Percentiles rank a stretch among this genome's conserved stretches.
Conservation (phyloP, 2,888 invertebrate species). For the Zele albiditarsus region DNA sequence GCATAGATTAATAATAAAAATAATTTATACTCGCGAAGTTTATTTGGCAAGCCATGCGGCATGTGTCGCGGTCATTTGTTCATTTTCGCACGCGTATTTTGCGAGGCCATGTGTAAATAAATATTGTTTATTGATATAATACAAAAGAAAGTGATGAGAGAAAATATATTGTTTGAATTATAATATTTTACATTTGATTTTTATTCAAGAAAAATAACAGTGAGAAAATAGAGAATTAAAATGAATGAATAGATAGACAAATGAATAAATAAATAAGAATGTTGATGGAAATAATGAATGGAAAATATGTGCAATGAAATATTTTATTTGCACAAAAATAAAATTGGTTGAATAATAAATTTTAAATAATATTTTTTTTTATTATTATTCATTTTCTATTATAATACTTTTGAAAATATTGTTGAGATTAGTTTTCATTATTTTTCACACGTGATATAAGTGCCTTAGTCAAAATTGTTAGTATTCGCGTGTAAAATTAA, state of each 20-base stretch:
- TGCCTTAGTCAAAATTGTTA: slow-evolving; percentile 49
- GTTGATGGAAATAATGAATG: neutral
- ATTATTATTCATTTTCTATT: slow-evolving; percentile 4
- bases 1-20: neutral
- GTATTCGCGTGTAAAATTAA: slow-evolving; percentile 36
- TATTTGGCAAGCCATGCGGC: slow-evolving; percentile 73
- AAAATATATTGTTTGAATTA: no score
- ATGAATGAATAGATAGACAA: no score
- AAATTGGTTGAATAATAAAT: no score
- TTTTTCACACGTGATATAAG: slow-evolving; percentile 45
- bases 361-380: neutral
- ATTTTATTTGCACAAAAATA: no score
- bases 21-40: slow-evolving; percentile 64
- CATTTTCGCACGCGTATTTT: slow-evolving; percentile 72
- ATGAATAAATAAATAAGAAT: no score
- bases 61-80: slow-evolving; percentile 73
- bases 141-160: neutral
- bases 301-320: no score
- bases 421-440: neutral
- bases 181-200: no score
- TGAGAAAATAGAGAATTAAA: no score
- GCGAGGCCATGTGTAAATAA: slow-evolving; percentile 63
- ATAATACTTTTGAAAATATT: neutral
- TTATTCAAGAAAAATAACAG: no score
- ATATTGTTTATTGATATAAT: neutral